These are phyloP conservation scores for Artibeus lituratus DNA, from an alignment of 2,797 vertebrate genomes.

Conservation along the genomic window DNA sequence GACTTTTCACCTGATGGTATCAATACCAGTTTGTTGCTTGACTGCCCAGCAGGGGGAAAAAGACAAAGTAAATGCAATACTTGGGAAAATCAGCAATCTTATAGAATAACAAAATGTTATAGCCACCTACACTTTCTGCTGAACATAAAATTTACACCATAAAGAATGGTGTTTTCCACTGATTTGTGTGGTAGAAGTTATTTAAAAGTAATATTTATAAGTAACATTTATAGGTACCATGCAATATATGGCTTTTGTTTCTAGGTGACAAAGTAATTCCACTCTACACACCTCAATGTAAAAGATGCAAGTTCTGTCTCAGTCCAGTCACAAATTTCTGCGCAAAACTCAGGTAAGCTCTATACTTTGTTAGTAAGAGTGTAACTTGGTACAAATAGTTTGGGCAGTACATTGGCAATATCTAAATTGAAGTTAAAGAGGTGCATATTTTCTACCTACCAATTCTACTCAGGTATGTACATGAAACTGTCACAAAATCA, in stretches of 20 bases:
- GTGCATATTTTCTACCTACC: neutral
- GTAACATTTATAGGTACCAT: neutral
- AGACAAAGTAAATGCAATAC: neutral
- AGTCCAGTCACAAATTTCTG: slow-evolving; percentile 79
- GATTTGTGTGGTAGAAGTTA: neutral
- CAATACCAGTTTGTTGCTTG: neutral
- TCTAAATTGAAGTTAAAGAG: neutral
- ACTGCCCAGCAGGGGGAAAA: neutral
- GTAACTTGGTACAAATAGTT: neutral
- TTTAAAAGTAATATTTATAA: neutral
- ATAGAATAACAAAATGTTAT: neutral
- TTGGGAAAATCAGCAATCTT: neutral
- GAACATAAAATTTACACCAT: neutral
- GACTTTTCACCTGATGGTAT: neutral
- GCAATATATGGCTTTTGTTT: slow-evolving; percentile 22
- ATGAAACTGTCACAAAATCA: neutral
- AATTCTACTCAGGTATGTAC: neutral
- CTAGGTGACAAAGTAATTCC: slow-evolving; percentile 84
- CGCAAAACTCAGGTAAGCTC: slow-evolving; percentile 77
- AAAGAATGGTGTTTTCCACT: neutral
- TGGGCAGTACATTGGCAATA: neutral
- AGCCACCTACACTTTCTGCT: neutral
- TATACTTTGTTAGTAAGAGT: neutral
- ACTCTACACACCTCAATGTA: slow-evolving; percentile 75
- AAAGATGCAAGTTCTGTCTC: slow-evolving; percentile 78